Percentiles rank a stretch among this genome's conserved stretches.
These are phyloP conservation scores for Napeogenes inachia DNA, from an alignment of 2,888 invertebrate species.

Conservation along the genomic window DNA sequence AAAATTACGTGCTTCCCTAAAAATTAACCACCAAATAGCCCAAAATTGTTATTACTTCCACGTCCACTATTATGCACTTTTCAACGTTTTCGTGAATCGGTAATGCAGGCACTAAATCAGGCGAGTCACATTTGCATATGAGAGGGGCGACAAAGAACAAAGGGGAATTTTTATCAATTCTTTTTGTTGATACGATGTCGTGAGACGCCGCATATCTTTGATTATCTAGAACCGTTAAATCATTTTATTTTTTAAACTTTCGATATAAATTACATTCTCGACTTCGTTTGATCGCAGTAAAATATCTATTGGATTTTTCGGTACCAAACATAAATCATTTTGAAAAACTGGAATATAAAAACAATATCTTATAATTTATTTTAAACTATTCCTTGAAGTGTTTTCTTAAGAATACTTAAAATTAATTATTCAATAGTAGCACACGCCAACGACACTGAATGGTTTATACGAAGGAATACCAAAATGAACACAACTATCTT, in stretches of 20 bases:
- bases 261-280: slow-evolving; percentile 9
- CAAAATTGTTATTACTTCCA: slow-evolving; percentile 23
- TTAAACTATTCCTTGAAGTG: no score
- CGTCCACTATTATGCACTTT: slow-evolving; percentile 43
- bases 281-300: slow-evolving; percentile 7
- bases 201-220: slow-evolving; percentile 52
- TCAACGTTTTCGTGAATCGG: slow-evolving; percentile 57
- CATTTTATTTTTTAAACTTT: slow-evolving; percentile 39
- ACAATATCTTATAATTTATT: no score
- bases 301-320: neutral
- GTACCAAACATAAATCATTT: neutral
- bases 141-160: slow-evolving; percentile 74
- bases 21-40: slow-evolving; percentile 10
- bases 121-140: slow-evolving; percentile 67
- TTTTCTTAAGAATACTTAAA: slow-evolving; percentile 5
- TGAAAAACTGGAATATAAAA: no score
- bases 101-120: slow-evolving; percentile 67
- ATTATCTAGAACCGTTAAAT: slow-evolving; percentile 60
- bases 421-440: slow-evolving; percentile 6
- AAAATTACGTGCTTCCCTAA: slow-evolving; percentile 2
- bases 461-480: slow-evolving; percentile 14
- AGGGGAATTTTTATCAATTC: slow-evolving; percentile 42
- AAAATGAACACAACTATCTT: slow-evolving; percentile 16
- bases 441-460: slow-evolving; percentile 11
- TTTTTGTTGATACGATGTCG: slow-evolving; percentile 61